Conservation (phyloP, 2,113 vertebrate genomes). For the Ageneiosus marmoratus region DNA sequence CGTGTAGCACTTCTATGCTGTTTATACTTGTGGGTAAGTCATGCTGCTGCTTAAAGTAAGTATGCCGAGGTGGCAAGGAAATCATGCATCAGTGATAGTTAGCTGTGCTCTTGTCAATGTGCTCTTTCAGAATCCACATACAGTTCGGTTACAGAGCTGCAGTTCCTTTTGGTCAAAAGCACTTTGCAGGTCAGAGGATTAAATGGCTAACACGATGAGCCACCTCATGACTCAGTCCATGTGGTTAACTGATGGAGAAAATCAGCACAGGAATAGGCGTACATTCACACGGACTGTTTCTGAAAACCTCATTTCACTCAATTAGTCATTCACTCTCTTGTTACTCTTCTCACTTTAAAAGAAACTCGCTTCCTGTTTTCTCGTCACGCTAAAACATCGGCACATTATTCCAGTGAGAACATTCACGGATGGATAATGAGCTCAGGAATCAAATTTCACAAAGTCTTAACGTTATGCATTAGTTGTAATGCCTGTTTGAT, state of each 20-base stretch:
- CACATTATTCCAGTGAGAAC: background rate
- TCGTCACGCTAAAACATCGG: background rate
- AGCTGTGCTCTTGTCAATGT: background rate
- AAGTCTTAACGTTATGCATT: background rate
- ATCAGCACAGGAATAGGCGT: conserved; percentile 34
- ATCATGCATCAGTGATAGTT: background rate
- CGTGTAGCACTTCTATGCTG: background rate
- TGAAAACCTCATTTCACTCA: conserved; percentile 61
- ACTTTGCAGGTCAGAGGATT: conserved; percentile 25
- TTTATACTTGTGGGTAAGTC: conserved; percentile 16
- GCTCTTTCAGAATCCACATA: background rate
- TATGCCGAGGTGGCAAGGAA: conserved; percentile 22
- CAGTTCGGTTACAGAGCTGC: background rate
- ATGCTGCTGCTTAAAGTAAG: conserved; percentile 10
- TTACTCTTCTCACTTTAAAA: conserved; percentile 60
- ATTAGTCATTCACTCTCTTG: conserved; percentile 63
- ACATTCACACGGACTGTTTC: conserved; percentile 61
- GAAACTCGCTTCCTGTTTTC: conserved; percentile 55
- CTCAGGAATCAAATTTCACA: background rate
- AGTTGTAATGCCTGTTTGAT: conserved; percentile 3
- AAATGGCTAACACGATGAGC: conserved; percentile 58
- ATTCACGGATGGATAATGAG: background rate
- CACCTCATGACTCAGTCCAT: conserved; percentile 60
- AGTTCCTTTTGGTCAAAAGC: conserved; percentile 5
- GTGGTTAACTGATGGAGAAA: conserved; percentile 60